phyloP scores from a whole-genome alignment of 2,888 invertebrate species.

The Pristionchus fissidentatus region DNA sequence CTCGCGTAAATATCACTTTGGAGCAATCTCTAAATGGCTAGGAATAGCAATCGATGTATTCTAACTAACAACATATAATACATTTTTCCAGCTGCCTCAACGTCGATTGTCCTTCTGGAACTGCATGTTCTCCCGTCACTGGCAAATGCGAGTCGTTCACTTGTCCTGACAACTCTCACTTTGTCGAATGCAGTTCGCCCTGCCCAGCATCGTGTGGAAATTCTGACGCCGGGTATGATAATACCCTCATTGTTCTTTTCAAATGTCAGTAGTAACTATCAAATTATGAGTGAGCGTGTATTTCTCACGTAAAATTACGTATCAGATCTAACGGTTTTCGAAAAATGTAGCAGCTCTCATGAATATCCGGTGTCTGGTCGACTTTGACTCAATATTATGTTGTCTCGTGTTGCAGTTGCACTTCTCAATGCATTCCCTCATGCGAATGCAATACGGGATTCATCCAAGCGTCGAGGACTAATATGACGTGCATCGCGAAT shows the following conservation, averaged over 20 bases:
- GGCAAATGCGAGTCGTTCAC: conserved; percentile 45
- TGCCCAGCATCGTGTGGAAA: conserved; percentile 29
- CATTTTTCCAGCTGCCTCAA: neutral
- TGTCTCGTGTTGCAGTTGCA: conserved; percentile 18
- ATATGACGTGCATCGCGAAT: conserved; percentile 35
- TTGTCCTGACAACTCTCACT: conserved; percentile 45
- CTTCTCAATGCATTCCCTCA: conserved; percentile 46
- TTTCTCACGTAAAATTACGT: too few relatives aligned
- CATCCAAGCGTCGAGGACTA: conserved; percentile 39
- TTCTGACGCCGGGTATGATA: neutral
- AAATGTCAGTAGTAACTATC: neutral
- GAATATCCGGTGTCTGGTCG: too few relatives aligned
- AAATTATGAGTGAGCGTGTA: neutral
- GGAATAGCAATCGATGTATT: neutral
- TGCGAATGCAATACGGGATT: conserved; percentile 47
- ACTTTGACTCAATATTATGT: too few relatives aligned
- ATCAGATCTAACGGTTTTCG: too few relatives aligned
- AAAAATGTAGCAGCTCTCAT: too few relatives aligned
- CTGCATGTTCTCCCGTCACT: conserved; percentile 24
- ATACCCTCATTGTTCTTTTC: neutral
- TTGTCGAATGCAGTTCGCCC: conserved; percentile 42
- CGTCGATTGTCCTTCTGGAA: conserved; percentile 13
- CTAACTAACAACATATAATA: neutral
- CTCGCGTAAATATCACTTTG: too few relatives aligned
- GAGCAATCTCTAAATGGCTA: neutral